phyloP scores from a whole-genome alignment of 2,113 vertebrate genomes.

The Passer montanus region DNA sequence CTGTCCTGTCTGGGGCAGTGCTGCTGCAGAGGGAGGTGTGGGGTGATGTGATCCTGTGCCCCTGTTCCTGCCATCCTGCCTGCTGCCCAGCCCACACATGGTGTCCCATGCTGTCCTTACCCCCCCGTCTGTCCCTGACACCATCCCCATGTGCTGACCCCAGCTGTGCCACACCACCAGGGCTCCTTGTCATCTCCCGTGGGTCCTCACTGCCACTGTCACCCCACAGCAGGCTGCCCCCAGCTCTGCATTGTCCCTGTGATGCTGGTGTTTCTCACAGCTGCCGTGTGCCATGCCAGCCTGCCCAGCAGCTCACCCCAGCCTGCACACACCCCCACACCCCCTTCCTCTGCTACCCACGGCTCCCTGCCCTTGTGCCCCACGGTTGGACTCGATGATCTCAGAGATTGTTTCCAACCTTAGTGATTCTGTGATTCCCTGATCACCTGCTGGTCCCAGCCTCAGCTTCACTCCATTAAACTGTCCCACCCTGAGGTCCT shows the following conservation, averaged over 20 bases:
- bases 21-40: not conserved
- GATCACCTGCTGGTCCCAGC: not conserved
- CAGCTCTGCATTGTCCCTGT: not conserved
- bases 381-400: rapidly evolving
- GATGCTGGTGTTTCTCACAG: not conserved
- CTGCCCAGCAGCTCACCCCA: not conserved
- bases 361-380: not conserved
- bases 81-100: not conserved
- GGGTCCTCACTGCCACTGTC: not conserved
- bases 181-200: rapidly evolving
- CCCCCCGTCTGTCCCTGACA: rapidly evolving
- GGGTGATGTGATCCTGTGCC: not conserved
- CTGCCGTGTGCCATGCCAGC: not conserved
- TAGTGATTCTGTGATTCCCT: not conserved
- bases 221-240: not conserved
- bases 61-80: not conserved
- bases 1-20: not conserved
- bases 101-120: not conserved
- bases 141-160: not conserved
- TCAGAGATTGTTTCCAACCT: not conserved
- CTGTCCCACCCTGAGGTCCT: not conserved
- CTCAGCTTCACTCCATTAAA: not conserved
- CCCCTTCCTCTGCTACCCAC: rapidly evolving
- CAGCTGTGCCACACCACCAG: not conserved
- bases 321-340: not conserved